Base-by-base conservation (phyloP, 1,140 invertebrate genomes). In the Trachymyrmex septentrionalis region DNA sequence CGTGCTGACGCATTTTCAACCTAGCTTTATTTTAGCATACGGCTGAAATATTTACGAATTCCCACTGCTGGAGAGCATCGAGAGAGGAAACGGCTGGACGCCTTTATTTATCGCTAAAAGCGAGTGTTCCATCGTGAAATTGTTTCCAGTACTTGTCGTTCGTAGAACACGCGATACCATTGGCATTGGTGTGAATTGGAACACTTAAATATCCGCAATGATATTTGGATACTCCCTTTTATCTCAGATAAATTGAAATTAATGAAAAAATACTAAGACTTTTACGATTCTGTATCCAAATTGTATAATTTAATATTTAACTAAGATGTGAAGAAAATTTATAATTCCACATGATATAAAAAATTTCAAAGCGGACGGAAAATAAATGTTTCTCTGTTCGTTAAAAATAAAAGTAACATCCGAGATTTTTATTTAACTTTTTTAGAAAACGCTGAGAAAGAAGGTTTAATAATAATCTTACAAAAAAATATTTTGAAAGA, bases 21-120 rank as follows among this genome's bases (percentile, higher is more conserved):
- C 53, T 14, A 12, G 71, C 84, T 90, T 91, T 91, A 91, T 91
- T 91, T 91, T 91, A 91, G 90, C 90, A 61, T 87, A 19, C 48
- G 64, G 44, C 27, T 73, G 71, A 91, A 91, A 91, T 77, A 91
- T 91, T 91, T 91, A 91, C 80, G 85, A 91, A 91, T 91, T 91
- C 90, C 81, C 38, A 44, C 73, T 38, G 75, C 44, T 44, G 71
- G 71, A 88, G 85, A 66, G 64, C 82, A 88, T 63, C 2, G 66
- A 59, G 64, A 50, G 55, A 71, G 44, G 12, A 53, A 73, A 75
- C 38, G 27, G 19, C 38, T 21, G n/a, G 9, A 10, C 53, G 14
- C 12, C n/a, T 72, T 66, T 59, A 69, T 71, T 71, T 84, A 57
- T 59, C 24, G 14, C 38, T 50, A 75, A 84, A 84, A 61, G 48